These are phyloP conservation scores for Apis laboriosa DNA, from an alignment of 1,140 invertebrate species.

Conservation along the genomic window DNA sequence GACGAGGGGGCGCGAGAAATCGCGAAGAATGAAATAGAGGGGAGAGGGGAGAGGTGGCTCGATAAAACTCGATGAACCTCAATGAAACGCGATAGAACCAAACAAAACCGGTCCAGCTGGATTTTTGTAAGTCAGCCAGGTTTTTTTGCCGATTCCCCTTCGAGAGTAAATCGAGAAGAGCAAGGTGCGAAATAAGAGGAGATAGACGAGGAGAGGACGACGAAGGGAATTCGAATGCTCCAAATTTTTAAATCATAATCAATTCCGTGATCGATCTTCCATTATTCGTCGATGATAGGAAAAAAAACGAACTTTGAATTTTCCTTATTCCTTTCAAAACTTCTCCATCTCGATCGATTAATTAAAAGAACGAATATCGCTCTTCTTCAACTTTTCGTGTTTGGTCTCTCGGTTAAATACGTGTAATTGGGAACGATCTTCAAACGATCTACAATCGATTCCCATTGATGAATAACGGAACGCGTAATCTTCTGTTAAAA, in stretches of 20 bases:
- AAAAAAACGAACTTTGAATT: too few relatives aligned
- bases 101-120: conserved; percentile 40
- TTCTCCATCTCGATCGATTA: too few relatives aligned
- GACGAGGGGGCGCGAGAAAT: background rate
- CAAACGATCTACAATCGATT: too few relatives aligned
- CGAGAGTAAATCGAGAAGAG: conserved; percentile 13
- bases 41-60: background rate
- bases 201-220: background rate
- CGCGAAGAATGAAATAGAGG: too few relatives aligned
- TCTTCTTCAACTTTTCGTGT: too few relatives aligned
- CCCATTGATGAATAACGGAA: conserved; percentile 17
- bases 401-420: too few relatives aligned
- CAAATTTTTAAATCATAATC: background rate
- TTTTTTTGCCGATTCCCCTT: conserved; percentile 21
- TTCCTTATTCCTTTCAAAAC: too few relatives aligned
- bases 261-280: background rate
- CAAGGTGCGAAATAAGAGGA: background rate
- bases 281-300: background rate
- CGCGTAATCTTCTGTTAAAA: conserved; percentile 5
- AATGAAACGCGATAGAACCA: conserved; percentile 40
- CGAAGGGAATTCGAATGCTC: too few relatives aligned
- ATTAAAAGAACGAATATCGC: too few relatives aligned
- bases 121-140: conserved; percentile 40
- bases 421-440: too few relatives aligned
- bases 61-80: conserved; percentile 31